phyloP scores from a whole-genome alignment of 2,113 vertebrate genomes.

The Podiceps cristatus region DNA sequence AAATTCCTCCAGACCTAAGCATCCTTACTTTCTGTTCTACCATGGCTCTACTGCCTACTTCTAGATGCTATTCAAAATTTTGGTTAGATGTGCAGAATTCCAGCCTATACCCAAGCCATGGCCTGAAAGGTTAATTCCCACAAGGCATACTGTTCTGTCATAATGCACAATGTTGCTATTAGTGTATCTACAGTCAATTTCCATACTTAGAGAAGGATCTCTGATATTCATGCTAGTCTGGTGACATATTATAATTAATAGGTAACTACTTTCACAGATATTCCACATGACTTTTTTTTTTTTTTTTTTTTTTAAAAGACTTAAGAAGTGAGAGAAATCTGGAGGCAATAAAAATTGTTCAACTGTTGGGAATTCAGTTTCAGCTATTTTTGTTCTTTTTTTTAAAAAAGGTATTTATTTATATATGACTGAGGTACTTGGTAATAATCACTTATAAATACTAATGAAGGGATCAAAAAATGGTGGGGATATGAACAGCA shows the following conservation, averaged over 20 bases:
- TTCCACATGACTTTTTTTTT: background rate
- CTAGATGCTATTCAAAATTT: background rate
- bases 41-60: background rate
- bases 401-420: background rate
- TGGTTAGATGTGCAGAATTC: background rate
- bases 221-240: background rate
- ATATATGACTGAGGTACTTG: background rate
- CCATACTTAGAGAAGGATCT: background rate
- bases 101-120: background rate
- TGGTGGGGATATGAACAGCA: background rate
- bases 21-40: background rate
- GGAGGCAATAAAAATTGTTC: background rate
- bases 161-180: background rate
- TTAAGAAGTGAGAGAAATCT: background rate
- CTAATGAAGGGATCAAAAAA: background rate
- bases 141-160: background rate
- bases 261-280: background rate
- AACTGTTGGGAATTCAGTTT: background rate
- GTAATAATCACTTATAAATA: background rate
- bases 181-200: background rate
- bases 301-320: background rate
- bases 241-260: background rate
- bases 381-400: background rate
- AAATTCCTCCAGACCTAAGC: background rate
- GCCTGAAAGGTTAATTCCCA: background rate